These are phyloP conservation scores for Mylabris phalerata DNA, from an alignment of 1,140 invertebrate genomes.

Conservation along the genomic window DNA sequence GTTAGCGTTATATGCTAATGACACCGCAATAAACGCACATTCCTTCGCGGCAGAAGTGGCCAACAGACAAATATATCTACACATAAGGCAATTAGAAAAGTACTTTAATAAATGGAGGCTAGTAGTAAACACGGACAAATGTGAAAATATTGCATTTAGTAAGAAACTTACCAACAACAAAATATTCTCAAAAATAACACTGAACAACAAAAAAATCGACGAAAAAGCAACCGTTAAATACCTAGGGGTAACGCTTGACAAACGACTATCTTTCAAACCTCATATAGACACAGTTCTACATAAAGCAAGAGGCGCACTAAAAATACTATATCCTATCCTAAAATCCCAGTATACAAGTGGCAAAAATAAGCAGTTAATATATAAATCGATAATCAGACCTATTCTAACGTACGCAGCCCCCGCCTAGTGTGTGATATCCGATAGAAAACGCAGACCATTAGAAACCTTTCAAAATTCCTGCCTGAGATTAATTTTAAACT, in stretches of 20 bases:
- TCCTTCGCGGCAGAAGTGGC: no score
- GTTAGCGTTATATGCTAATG: no score
- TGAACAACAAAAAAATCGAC: background rate
- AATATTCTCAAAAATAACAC: background rate
- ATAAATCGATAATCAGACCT: background rate
- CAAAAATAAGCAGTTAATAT: background rate
- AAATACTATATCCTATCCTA: constrained; percentile 1
- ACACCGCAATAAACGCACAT: no score
- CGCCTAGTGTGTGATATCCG: background rate
- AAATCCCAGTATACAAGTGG: no score
- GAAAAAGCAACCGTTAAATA: constrained; percentile 1
- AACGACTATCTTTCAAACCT: background rate
- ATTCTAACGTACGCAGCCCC: background rate
- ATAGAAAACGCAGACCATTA: background rate
- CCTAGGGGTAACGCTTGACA: constrained; percentile 7
- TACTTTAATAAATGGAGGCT: no score
- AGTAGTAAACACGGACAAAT: no score
- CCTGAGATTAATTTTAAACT: background rate
- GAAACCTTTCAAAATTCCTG: background rate
- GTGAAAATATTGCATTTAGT: no score
- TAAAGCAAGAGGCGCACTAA: background rate
- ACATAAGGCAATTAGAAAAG: no score
- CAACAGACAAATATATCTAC: no score
- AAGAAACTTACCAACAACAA: background rate
- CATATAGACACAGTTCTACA: constrained; percentile 1